These are phyloP conservation scores for Drosophila subobscura DNA, from an alignment of 1,140 invertebrate species.

Conservation along the genomic window DNA sequence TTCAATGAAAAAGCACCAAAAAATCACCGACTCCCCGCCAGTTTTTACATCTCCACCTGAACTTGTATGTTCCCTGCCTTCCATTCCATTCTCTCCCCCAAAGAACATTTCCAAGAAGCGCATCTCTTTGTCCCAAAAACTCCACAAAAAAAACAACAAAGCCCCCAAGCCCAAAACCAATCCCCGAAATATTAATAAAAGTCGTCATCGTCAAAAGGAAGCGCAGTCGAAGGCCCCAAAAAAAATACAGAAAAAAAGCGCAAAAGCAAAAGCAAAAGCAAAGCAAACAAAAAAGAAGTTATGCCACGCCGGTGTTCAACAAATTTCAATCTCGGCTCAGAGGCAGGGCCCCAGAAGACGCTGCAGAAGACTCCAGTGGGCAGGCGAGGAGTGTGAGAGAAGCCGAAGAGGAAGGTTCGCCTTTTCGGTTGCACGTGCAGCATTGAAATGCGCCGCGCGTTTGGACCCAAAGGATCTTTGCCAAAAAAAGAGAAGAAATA, in stretches of 20 bases:
- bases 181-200: conserved; percentile 77
- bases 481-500: conserved; percentile 46
- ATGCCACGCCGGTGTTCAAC: conserved; percentile 79
- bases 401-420: conserved; percentile 28
- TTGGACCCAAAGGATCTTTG: conserved; percentile 72
- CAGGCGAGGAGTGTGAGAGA: neutral
- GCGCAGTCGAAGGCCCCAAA: conserved; percentile 60
- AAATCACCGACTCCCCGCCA: too few relatives aligned
- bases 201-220: conserved; percentile 79
- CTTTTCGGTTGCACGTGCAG: conserved; percentile 72
- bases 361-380: conserved; percentile 19
- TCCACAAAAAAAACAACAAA: conserved; percentile 31
- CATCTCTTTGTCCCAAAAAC: conserved; percentile 65
- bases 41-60: too few relatives aligned
- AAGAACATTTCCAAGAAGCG: conserved; percentile 70
- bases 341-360: conserved; percentile 31
- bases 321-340: conserved; percentile 80
- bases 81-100: too few relatives aligned
- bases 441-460: conserved; percentile 78
- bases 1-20: too few relatives aligned
- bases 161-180: conserved; percentile 65
- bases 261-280: conserved; percentile 18
- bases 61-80: too few relatives aligned
- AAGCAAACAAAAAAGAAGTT: conserved; percentile 47
- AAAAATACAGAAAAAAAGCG: too few relatives aligned